Conservation (phyloP, 2,113 vertebrate genomes). For the Cheirogaleus medius region DNA sequence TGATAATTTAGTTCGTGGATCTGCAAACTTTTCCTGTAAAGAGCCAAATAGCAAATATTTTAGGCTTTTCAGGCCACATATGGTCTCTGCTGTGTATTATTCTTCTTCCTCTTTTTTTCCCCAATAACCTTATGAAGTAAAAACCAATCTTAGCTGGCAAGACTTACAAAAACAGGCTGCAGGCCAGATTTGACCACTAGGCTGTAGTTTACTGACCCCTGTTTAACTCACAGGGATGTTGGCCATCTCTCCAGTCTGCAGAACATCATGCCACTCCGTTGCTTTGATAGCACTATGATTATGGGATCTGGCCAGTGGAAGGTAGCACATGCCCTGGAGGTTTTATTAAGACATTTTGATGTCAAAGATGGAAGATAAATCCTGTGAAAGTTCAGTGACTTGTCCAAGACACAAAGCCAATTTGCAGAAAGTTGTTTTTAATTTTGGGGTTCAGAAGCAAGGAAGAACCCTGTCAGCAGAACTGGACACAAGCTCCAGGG, state of each 20-base stretch:
- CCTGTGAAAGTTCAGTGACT: not conserved
- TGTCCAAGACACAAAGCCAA: not conserved
- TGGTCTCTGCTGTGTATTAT: not conserved
- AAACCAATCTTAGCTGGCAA: not conserved
- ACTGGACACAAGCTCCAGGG: not conserved
- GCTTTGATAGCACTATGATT: not conserved
- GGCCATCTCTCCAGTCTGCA: not conserved
- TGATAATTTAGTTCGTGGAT: not conserved
- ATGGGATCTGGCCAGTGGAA: not conserved
- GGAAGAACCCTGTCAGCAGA: not conserved
- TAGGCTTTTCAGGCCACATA: not conserved
- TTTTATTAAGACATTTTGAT: not conserved
- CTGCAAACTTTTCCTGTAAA: not conserved
- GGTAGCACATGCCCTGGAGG: not conserved
- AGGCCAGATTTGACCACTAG: not conserved
- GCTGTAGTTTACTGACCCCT: not conserved
- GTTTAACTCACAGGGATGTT: not conserved
- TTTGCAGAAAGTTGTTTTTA: constrained; percentile 26
- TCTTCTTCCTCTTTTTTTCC: not conserved
- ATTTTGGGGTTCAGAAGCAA: not conserved
- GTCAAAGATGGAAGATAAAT: not conserved
- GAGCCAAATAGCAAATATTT: not conserved
- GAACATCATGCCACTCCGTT: not conserved
- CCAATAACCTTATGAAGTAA: not conserved
- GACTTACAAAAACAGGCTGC: not conserved